Conservation (phyloP, 2,113 vertebrate species). For the Dipodomys merriami region DNA sequence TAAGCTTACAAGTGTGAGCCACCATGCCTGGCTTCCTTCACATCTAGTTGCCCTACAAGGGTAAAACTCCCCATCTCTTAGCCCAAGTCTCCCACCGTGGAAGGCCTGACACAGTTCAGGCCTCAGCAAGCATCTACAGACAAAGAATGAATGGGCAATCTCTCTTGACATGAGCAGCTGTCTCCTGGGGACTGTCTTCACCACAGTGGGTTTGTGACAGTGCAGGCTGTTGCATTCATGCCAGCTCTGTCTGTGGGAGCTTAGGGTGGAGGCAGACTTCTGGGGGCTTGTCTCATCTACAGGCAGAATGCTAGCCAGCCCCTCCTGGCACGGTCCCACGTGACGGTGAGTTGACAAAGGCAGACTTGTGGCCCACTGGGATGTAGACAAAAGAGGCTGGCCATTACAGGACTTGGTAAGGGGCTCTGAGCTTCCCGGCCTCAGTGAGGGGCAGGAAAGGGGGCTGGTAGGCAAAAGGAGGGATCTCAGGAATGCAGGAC, state of each 20-base stretch:
- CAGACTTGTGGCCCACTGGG: slow-evolving; percentile 40
- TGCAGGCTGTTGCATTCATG: slow-evolving; percentile 10
- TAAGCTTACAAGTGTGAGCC: no score
- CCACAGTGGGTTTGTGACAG: neutral
- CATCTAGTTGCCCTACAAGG: slow-evolving; percentile 31
- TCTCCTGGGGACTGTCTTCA: slow-evolving; percentile 22
- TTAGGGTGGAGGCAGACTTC: neutral
- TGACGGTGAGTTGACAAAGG: slow-evolving; percentile 69
- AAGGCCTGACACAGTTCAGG: neutral
- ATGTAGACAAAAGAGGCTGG: neutral
- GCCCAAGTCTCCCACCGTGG: neutral
- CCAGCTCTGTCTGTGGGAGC: slow-evolving; percentile 11
- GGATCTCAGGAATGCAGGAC: neutral
- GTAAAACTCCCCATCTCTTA: slow-evolving; percentile 23
- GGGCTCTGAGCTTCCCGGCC: neutral
- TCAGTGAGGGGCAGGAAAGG: neutral
- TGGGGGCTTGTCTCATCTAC: slow-evolving; percentile 70
- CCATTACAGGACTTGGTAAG: neutral
- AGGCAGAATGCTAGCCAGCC: slow-evolving; percentile 59
- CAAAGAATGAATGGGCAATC: neutral
- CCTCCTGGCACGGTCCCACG: slow-evolving; percentile 64
- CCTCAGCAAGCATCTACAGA: neutral
- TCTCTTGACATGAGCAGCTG: slow-evolving; percentile 55
- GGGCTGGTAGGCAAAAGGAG: neutral
- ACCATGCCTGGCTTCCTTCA: neutral